Base-by-base conservation (phyloP, 2,797 vertebrate species). In the Myotis vivesi region DNA sequence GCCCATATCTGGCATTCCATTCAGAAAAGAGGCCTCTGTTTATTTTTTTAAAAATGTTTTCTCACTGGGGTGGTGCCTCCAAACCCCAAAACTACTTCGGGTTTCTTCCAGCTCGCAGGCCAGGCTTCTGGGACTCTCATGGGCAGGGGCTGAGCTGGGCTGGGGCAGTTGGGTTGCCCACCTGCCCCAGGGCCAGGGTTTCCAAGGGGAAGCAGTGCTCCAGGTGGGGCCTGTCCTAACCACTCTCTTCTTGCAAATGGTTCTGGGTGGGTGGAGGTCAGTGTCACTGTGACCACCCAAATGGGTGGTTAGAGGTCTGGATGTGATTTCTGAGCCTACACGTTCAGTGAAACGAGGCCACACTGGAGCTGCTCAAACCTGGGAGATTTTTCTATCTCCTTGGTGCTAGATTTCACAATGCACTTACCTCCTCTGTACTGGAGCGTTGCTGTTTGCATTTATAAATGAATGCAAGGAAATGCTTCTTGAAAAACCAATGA, bases 31-130 rank as follows among this genome's bases (percentile, higher is more conserved):
- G 64, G 75, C 11, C 5, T 75, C 57, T 36, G 6, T 73, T 79
- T 10, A 5, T 36, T 90, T 38, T 0, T 16, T 2, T 53, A 17
- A 55, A 69, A 11, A 53, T 13, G 10, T 41, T 19, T 46, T 53
- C 38, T 82, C 66, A 41, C 33, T 41, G 38, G 6, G 4, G 4
- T 0, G 17, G 30, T 33, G 22, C 5, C 81, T 19, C 7, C 0
- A 62, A 64, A 16, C 8, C 36, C 20, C n/a, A 22, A 88, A 16
- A 33, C 0, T 16, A 1, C 11, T n/a, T 23, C 20, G 10, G 25
- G 28, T 41, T 22, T 33, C 15, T 30, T 53, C 19, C 8, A 1
- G n/a, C 13, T 15, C 0, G 0, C 1, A 28, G 53, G n/a, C n/a
- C 69, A 25, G 25, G 62, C 13, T 92, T 80, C 82, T 38, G 81